Base-by-base conservation (phyloP, 2,113 vertebrate species). In the Neogale vison region DNA sequence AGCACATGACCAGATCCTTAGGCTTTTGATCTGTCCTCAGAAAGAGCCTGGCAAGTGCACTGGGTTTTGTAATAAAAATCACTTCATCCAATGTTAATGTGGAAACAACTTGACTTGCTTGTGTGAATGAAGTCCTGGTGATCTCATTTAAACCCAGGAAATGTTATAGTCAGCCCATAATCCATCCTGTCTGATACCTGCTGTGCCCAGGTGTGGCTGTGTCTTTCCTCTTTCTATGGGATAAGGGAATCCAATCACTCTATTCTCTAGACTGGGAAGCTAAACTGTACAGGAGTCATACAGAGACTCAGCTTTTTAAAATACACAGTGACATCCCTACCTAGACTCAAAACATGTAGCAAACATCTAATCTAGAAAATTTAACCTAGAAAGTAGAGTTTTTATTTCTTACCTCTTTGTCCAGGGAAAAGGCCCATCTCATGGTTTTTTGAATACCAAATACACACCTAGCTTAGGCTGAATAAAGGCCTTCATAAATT, bases 111-210 rank as follows among this genome's bases (percentile, higher is more conserved):
- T 88, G 63, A 88, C 55, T 91, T 87, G 47, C 77, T 81, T 52
- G 36, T 57, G 47, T 89, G 72, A 93, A 34, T 80, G 47, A 76
- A 90, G 96, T 80, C 89, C 93, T 96, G 93, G 69, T 47, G 93
- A 93, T 93, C 86, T 45, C 96, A 95, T 79, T 97, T 88, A 96
- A 93, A 92, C 31, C 52, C 80, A 96, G 90, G 69, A 95, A 96
- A 92, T 95, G 83, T 90, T 93, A 57, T 0, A 82, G 76, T 63
- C 77, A 47, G 71, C 39, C n/a, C 1, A 0, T 72, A 93, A 95
- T 91, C 55, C 23, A 82, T 72, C 39, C 79, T 20, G 31, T 92
- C 86, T 77, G 81, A 74, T 92, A 92, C 93, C 93, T 97, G 93
- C 90, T 96, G 92, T 92, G 96, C 79, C 89, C 88, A 92, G 95